phyloP scores from a whole-genome alignment of 2,113 vertebrate species.

The Mungos mungo region DNA sequence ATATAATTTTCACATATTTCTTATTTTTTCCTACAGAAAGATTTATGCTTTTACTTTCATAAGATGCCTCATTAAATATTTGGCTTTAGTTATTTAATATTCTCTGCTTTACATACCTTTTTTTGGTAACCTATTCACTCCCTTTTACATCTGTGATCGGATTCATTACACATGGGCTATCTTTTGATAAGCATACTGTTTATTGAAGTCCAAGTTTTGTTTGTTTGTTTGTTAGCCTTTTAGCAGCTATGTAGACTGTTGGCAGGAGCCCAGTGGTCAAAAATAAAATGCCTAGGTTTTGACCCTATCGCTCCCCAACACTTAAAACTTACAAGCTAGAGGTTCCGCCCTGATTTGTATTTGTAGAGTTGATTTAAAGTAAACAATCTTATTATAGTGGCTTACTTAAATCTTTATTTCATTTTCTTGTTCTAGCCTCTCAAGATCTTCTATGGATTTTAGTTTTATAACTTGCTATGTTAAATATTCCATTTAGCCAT shows the following conservation, averaged over 20 bases:
- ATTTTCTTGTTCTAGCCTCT: not conserved
- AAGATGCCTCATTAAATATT: not conserved
- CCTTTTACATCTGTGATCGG: not conserved
- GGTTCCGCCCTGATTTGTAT: not conserved
- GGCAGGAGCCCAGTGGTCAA: not conserved
- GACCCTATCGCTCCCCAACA: not conserved
- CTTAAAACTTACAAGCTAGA: not conserved
- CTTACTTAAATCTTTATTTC: slow-evolving; percentile 29
- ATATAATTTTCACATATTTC: not conserved
- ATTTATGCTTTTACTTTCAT: slow-evolving; percentile 34
- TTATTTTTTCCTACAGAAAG: not conserved
- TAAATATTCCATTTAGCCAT: not conserved
- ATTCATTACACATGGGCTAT: not conserved
- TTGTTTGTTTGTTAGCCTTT: not conserved
- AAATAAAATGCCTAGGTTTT: not conserved
- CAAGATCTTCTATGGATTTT: slow-evolving; percentile 28
- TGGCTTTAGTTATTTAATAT: slow-evolving; percentile 6
- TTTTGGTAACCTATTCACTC: not conserved
- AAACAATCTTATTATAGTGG: not conserved
- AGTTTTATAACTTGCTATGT: not conserved
- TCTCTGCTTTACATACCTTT: not conserved
- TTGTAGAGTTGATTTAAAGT: not conserved
- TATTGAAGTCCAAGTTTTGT: not conserved
- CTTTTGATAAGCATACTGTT: not conserved
- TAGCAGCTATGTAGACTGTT: not conserved